These are phyloP conservation scores for Aphelinus atriplicis DNA, from an alignment of 1,140 invertebrate genomes.

Conservation along the genomic window DNA sequence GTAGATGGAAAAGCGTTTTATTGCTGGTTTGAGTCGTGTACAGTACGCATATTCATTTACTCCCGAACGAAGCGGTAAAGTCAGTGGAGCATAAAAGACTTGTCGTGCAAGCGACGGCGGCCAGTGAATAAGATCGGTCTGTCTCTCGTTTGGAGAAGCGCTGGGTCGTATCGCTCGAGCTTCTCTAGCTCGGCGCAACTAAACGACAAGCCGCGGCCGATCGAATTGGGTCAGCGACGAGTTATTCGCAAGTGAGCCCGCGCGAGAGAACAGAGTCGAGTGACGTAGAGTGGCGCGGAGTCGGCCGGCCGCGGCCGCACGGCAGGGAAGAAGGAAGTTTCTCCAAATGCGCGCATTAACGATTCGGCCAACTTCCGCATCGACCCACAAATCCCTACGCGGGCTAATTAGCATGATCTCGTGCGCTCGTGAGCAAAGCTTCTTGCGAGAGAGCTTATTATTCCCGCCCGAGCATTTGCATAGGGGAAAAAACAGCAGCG, in stretches of 20 bases:
- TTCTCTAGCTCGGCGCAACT: neutral
- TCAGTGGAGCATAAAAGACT: conserved; percentile 11
- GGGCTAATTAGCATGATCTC: neutral
- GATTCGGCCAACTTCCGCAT: neutral
- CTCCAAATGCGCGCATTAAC: conserved; percentile 1
- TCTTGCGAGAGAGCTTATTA: no score
- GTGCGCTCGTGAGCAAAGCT: no score
- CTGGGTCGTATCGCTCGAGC: no score
- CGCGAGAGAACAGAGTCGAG: neutral
- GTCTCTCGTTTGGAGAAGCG: no score
- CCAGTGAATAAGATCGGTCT: no score
- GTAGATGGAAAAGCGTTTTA: no score
- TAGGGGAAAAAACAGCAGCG: no score
- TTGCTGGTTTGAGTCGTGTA: no score
- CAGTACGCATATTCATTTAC: neutral
- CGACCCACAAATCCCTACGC: neutral
- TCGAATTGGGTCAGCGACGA: conserved; percentile 30
- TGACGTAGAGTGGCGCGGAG: no score
- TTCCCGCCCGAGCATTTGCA: no score
- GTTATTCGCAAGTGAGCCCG: conserved; percentile 6
- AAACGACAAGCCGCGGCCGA: neutral
- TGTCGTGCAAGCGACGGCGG: neutral
- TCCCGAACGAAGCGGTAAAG: neutral
- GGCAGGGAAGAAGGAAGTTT: conserved; percentile 1
- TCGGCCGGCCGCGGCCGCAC: no score